A percentile compares a stretch with the other conserved stretches of the same genome.
These are phyloP conservation scores for Dolichopus griseipennis DNA, from an alignment of 2,888 invertebrate species.

Conservation along the genomic window DNA sequence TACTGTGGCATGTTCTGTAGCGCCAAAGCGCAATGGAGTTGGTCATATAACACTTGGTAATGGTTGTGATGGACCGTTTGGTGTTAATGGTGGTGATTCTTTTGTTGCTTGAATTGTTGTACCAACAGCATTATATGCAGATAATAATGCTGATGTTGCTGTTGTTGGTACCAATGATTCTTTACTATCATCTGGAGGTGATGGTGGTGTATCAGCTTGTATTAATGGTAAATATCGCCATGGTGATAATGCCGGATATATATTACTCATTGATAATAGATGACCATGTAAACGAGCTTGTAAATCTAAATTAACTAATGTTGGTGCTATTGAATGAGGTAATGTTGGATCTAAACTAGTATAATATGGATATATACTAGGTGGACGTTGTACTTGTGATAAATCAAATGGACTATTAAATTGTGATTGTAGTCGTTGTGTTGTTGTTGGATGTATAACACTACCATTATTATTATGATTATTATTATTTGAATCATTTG, in stretches of 20 bases:
- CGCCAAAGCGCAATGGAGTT: slow-evolving; percentile 44
- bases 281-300: slow-evolving; percentile 36
- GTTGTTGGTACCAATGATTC: slow-evolving; percentile 16
- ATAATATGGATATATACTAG: slow-evolving; percentile 31
- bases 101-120: slow-evolving; percentile 30
- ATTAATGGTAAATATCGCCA: slow-evolving; percentile 42
- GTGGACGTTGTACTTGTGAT: slow-evolving; percentile 32
- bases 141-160: slow-evolving; percentile 31
- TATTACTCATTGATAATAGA: slow-evolving; percentile 39
- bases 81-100: slow-evolving; percentile 31
- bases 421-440: slow-evolving; percentile 20
- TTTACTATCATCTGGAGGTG: slow-evolving; percentile 30
- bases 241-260: slow-evolving; percentile 35
- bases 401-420: slow-evolving; percentile 40
- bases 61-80: slow-evolving; percentile 24
- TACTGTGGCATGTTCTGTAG: slow-evolving; percentile 39
- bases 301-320: slow-evolving; percentile 36
- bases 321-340: neutral
- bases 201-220: slow-evolving; percentile 41
- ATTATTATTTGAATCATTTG: slow-evolving; percentile 16
- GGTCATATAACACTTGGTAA: slow-evolving; percentile 44
- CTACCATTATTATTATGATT: slow-evolving; percentile 20
- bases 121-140: slow-evolving; percentile 22
- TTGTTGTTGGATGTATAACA: slow-evolving; percentile 20
- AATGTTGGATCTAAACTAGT: slow-evolving; percentile 40